These are phyloP conservation scores for Emydura subglobosa DNA, from an alignment of 2,113 vertebrate species.

Conservation along the genomic window DNA sequence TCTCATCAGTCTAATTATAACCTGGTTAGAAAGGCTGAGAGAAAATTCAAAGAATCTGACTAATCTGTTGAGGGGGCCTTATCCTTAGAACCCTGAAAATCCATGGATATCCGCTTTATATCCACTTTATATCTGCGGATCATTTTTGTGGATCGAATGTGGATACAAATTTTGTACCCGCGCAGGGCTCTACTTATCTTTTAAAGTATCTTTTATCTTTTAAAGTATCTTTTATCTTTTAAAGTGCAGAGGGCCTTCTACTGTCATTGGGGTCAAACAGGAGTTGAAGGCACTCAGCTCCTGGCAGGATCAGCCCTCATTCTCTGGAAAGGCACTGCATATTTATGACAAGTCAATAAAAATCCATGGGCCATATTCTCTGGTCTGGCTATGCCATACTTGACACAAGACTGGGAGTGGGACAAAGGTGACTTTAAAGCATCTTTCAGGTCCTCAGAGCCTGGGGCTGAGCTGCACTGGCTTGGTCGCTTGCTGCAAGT, in stretches of 20 bases:
- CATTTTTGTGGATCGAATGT: no score
- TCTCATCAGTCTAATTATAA: neutral
- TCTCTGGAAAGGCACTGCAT: neutral
- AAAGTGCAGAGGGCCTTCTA: neutral
- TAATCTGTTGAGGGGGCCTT: neutral
- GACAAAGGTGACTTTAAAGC: no score
- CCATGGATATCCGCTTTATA: no score
- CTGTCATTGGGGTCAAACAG: neutral
- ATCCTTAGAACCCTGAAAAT: neutral
- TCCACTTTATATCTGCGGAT: no score
- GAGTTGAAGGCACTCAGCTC: neutral
- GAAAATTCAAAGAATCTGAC: neutral
- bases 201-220: no score
- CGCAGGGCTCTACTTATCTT: no score
- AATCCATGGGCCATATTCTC: neutral
- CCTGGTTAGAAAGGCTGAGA: neutral
- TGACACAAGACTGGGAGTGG: neutral
- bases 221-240: neutral
- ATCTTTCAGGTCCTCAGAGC: no score
- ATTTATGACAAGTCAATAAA: neutral
- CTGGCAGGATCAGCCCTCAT: neutral
- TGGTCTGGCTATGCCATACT: neutral
- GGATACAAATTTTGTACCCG: no score
- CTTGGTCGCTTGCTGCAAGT: no score
- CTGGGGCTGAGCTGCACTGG: no score